Evolutionary conservation across 2,888 invertebrate species (phyloP), one percentile per base, ranked within the genome.

Genomic region (Erpobdella octoculata): DNA sequence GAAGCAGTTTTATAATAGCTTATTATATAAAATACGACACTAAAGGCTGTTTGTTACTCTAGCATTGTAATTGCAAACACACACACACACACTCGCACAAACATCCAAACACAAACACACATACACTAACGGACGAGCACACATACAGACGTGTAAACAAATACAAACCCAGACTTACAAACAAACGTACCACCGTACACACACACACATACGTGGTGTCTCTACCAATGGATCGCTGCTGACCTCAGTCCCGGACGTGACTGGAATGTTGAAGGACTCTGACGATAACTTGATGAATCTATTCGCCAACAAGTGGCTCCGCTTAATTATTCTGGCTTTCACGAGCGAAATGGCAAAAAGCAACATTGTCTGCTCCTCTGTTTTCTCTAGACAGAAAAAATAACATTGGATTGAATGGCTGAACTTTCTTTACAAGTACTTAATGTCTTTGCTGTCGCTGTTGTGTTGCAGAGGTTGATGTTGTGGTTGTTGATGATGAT

Each of bases 401-500:
- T n/a, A n/a, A n/a, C n/a, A n/a, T n/a, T n/a, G n/a, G n/a, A n/a
- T n/a, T n/a, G n/a, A n/a, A n/a, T n/a, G n/a, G n/a, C n/a, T n/a
- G n/a, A n/a, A n/a, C n/a, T n/a, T n/a, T n/a, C n/a, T n/a, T n/a
- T n/a, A n/a, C n/a, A n/a, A n/a, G n/a, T n/a, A n/a, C n/a, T n/a
- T n/a, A n/a, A n/a, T n/a, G n/a, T n/a, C n/a, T n/a, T n/a, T n/a
- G n/a, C n/a, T n/a, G n/a, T n/a, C n/a, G n/a, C n/a, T n/a, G n/a
- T n/a, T n/a, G n/a, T n/a, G 70, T 62, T 8, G 46, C 21, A 6
- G 41, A 37, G 12, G 41, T 25, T 18, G 41, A 66, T 66, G 38
- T 21, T 9, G 41, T 37, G 31, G 62, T n/a, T 31, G 31, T 28
- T 36, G n/a, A 48, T 58, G 35, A 69, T 58, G 58, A 69, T 58